Percentiles rank a stretch among this genome's conserved stretches.
These are phyloP conservation scores for Rynchops niger DNA, from an alignment of 2,113 vertebrate genomes.

Conservation along the genomic window DNA sequence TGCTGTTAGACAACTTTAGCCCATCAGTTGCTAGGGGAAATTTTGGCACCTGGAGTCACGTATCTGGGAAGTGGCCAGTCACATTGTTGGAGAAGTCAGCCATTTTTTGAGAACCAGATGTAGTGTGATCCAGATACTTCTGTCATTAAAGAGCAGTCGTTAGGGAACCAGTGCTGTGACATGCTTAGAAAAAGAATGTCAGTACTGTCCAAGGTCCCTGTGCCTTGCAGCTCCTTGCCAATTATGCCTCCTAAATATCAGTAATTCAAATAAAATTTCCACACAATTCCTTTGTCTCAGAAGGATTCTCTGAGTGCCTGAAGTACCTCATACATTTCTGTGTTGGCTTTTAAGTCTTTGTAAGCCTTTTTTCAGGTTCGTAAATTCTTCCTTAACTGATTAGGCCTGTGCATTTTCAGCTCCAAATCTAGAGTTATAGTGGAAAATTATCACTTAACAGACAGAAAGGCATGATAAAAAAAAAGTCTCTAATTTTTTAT, in stretches of 20 bases:
- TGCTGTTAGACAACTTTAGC: background rate
- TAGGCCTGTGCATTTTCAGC: background rate
- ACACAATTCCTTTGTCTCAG: background rate
- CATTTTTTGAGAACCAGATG: background rate
- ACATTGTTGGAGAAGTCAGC: fast-evolving
- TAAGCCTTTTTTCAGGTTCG: background rate
- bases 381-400: background rate
- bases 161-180: background rate
- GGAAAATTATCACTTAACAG: background rate
- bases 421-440: background rate
- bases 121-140: background rate
- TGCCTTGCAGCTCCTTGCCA: background rate
- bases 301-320: background rate
- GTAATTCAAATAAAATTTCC: background rate
- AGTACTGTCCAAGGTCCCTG: background rate
- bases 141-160: fast-evolving
- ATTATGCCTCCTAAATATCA: background rate
- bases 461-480: background rate
- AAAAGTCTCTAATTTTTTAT: background rate
- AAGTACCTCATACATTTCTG: background rate
- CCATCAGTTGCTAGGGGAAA: background rate
- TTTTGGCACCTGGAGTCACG: background rate
- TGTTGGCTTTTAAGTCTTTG: background rate
- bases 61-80: background rate
- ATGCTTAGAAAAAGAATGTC: fast-evolving